Evolutionary conservation across 2,797 vertebrate genomes (phyloP).

Genomic region (Macroramphosus scolopax): DNA sequence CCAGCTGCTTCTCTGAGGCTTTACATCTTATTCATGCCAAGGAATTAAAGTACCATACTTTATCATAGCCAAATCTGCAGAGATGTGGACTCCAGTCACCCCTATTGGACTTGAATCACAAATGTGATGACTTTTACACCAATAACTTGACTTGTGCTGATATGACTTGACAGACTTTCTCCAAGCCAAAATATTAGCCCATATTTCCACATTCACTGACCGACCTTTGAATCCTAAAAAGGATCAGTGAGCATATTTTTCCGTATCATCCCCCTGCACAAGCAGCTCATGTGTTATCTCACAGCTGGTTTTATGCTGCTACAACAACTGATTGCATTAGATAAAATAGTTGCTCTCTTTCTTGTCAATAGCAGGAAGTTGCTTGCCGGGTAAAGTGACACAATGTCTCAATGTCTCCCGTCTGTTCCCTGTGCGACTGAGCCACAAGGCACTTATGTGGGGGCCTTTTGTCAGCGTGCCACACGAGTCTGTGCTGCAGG

Average conservation of each 20-base stretch:
- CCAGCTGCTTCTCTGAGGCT: background rate
- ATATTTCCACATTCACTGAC: background rate
- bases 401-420: constrained; percentile 24
- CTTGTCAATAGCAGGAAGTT: constrained; percentile 59
- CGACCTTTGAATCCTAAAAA: too few species aligned
- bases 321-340: constrained; percentile 16
- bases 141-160: too few species aligned
- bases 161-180: too few species aligned
- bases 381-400: constrained; percentile 42
- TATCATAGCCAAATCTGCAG: too few species aligned
- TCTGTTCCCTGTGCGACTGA: constrained; percentile 13
- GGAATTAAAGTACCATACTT: too few species aligned
- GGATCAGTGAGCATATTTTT: background rate
- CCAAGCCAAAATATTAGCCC: too few species aligned
- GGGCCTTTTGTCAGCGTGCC: constrained; percentile 8
- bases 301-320: background rate
- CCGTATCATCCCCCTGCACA: background rate
- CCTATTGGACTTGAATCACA: too few species aligned
- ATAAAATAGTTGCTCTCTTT: constrained; percentile 35
- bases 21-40: too few species aligned
- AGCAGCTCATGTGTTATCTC: background rate
- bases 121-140: too few species aligned
- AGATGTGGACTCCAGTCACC: too few species aligned
- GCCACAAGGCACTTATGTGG: constrained; percentile 17
- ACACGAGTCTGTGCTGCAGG: constrained; percentile 20